phyloP scores from a whole-genome alignment of 2,888 invertebrate genomes.

The Hydroisotoma schaefferi region DNA sequence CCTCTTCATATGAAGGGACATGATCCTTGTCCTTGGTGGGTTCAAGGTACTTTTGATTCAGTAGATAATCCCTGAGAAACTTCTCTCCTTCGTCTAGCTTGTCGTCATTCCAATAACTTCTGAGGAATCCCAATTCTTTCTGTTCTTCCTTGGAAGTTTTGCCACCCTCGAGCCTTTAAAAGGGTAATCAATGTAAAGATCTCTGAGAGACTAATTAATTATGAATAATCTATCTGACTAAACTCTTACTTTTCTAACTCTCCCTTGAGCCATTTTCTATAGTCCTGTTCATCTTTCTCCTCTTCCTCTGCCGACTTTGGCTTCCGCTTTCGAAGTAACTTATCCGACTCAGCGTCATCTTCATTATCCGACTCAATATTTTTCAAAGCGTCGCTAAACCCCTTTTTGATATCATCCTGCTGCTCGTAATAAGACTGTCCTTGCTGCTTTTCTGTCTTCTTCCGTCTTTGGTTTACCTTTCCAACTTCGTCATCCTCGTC shows the following conservation, averaged over 20 bases:
- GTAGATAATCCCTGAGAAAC: constrained; percentile 86
- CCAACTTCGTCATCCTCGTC: constrained; percentile 42
- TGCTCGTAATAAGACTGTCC: constrained; percentile 61
- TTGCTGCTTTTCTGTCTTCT: not conserved
- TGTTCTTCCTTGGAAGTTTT: constrained; percentile 54
- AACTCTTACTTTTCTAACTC: constrained; percentile 55
- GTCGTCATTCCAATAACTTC: constrained; percentile 79
- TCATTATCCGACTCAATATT: constrained; percentile 54
- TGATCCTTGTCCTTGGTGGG: constrained; percentile 55
- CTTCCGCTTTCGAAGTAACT: constrained; percentile 57
- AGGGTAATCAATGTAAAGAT: no score
- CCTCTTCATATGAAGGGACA: constrained; percentile 64
- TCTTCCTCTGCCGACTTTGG: constrained; percentile 57
- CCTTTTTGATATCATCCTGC: constrained; percentile 63
- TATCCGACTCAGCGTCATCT: constrained; percentile 56
- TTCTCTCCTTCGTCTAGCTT: constrained; percentile 77
- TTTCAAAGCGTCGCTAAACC: constrained; percentile 59
- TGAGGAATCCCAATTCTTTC: constrained; percentile 67
- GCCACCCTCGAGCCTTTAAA: constrained; percentile 9
- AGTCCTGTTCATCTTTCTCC: constrained; percentile 61
- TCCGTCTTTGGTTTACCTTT: not conserved
- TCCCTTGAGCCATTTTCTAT: constrained; percentile 76
- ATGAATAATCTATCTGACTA: not conserved
- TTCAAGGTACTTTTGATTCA: constrained; percentile 69
- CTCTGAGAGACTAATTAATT: no score